phyloP scores from a whole-genome alignment of 2,113 vertebrate genomes.

The Piaya cayana region DNA sequence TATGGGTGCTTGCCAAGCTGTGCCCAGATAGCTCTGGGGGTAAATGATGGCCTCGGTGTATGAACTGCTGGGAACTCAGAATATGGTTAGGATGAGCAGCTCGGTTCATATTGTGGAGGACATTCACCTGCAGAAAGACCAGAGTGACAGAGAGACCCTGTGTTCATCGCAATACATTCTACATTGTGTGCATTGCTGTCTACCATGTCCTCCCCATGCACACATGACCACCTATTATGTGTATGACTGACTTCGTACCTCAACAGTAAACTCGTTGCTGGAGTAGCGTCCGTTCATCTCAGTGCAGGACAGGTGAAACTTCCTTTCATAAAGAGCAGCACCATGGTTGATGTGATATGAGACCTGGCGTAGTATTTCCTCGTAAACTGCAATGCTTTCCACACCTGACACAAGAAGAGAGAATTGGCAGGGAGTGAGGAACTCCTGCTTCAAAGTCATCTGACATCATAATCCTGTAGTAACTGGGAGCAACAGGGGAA shows the following conservation, averaged over 20 bases:
- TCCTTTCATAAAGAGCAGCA: conserved; percentile 90
- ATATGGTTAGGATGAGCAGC: conserved; percentile 91
- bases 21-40: conserved; percentile 92
- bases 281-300: conserved; percentile 99
- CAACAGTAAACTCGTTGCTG: conserved; percentile 94
- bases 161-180: neutral
- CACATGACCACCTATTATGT: neutral
- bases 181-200: neutral
- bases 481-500: neutral
- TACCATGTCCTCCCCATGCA: neutral
- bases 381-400: conserved; percentile 94
- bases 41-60: conserved; percentile 87
- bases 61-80: conserved; percentile 92
- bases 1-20: conserved; percentile 86
- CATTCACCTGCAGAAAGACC: conserved; percentile 83
- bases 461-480: neutral
- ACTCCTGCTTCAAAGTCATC: neutral
- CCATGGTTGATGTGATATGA: conserved; percentile 86
- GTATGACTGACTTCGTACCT: conserved; percentile 74
- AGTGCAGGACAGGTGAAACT: conserved; percentile 93
- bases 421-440: neutral
- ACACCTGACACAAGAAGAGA: conserved; percentile 75
- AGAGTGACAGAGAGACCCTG: neutral
- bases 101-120: conserved; percentile 90
- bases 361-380: conserved; percentile 90